phyloP scores from a whole-genome alignment of 2,113 vertebrate genomes.

The Meriones unguiculatus region DNA sequence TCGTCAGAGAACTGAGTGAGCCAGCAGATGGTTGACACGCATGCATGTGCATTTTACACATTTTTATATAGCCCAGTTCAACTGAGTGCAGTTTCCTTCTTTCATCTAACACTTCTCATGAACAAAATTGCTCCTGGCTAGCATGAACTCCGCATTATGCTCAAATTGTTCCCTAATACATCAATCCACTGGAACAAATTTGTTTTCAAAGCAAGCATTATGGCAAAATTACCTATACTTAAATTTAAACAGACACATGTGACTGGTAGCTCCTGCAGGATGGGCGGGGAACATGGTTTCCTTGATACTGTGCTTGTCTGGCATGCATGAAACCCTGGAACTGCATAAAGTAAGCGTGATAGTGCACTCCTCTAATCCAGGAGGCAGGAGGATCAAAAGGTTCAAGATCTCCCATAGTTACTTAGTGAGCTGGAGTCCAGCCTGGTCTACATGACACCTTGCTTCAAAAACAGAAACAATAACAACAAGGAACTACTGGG shows the following conservation, averaged over 20 bases:
- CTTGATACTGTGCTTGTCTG: neutral
- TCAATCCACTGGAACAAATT: slow-evolving; percentile 59
- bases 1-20: neutral
- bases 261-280: neutral
- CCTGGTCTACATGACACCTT: neutral
- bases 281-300: neutral
- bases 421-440: neutral
- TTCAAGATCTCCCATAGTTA: neutral
- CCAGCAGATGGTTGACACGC: neutral
- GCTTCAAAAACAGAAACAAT: neutral
- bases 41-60: neutral
- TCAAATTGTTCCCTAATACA: slow-evolving; percentile 55
- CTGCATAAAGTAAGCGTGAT: neutral
- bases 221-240: slow-evolving; percentile 49
- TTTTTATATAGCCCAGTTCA: slow-evolving; percentile 3
- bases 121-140: slow-evolving; percentile 46
- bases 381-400: neutral
- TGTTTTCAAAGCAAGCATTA: slow-evolving; percentile 60
- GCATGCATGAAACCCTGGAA: neutral
- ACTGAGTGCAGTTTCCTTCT: slow-evolving; percentile 18
- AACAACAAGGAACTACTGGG: neutral
- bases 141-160: slow-evolving; percentile 42
- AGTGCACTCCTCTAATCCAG: neutral
- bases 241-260: slow-evolving; percentile 50
- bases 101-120: neutral